Base-by-base conservation (phyloP, 2,113 vertebrate species). In the Chlorocebus sabaeus region DNA sequence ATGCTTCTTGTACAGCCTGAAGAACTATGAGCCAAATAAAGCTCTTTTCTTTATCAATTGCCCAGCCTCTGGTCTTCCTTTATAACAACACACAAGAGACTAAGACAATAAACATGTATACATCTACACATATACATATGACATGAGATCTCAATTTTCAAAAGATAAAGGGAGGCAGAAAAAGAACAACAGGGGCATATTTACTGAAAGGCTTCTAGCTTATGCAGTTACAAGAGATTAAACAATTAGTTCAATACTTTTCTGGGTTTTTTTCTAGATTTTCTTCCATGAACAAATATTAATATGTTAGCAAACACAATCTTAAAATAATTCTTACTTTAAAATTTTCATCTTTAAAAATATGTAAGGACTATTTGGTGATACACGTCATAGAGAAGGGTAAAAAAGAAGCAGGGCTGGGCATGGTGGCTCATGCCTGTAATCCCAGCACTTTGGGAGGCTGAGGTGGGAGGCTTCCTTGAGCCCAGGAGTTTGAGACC, bases 181-280 rank as follows among this genome's bases (percentile, higher is more conserved):
- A 81, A 87, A 83, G 38, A 67, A 57, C 22, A 40, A 10, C 48
- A 48, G 38, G 83, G 82, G 48, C 38, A 75, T 50, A 27, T 57
- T 89, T 83, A 59, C 59, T 27, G 85, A 70, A 84, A 50, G 9
- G 9, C 43, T 23, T 92, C 17, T 89, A 52, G 25, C 81, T 50
- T 80, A 32, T 57, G 45, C 18, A n/a, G 12, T 81, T 57, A 67
- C 2, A 61, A 70, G 43, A 72, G 73, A 82, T 64, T 59, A 35
- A 79, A 95, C 64, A 84, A 75, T 92, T 88, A 52, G 72, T 92
- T 88, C 10, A 92, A 88, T 48, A 76, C 48, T 67, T 88, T 93
- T 64, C 17, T 82, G 3, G 3, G 3, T 3, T 45, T 78, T 86
- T 82, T 48, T 8, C 55, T 50, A 78, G 61, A 78, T 59, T 70